These are phyloP conservation scores for Dryoscopus gambensis DNA, from an alignment of 2,113 vertebrate species.

Conservation along the genomic window DNA sequence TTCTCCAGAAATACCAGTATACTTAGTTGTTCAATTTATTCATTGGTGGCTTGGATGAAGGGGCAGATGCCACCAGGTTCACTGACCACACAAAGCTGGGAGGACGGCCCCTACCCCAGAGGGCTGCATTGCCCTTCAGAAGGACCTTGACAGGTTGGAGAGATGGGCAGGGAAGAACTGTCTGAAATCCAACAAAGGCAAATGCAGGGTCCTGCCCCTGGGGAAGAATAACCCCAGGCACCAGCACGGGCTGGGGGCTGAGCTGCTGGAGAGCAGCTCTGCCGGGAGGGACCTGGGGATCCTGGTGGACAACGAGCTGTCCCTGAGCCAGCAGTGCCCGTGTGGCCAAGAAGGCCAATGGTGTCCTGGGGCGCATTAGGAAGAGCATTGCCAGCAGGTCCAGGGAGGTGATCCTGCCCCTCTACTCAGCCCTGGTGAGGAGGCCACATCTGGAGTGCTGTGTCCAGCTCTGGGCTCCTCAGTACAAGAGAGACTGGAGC, in stretches of 20 bases:
- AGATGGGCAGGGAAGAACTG: not conserved
- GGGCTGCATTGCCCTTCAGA: not conserved
- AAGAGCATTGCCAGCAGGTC: not conserved
- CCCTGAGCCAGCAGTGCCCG: not conserved
- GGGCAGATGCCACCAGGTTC: not conserved
- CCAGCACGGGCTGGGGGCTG: not conserved
- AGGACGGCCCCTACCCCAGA: not conserved
- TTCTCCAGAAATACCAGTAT: not conserved
- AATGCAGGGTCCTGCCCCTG: not conserved
- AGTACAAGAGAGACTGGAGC: not conserved
- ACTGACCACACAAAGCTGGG: not conserved
- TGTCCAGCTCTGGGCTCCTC: not conserved
- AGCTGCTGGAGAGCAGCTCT: not conserved
- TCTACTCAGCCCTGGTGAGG: not conserved
- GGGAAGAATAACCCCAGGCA: not conserved
- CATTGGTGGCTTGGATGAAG: not conserved
- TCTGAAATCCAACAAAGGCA: not conserved
- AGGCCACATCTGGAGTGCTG: not conserved
- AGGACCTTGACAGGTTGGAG: not conserved
- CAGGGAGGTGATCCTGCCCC: not conserved
- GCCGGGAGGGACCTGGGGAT: not conserved
- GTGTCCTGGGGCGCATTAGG: not conserved
- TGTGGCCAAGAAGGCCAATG: not conserved
- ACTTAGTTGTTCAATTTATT: not conserved
- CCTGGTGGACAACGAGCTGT: not conserved